These are phyloP conservation scores for Apantesis nais DNA, from an alignment of 2,888 invertebrate species.

Conservation along the genomic window DNA sequence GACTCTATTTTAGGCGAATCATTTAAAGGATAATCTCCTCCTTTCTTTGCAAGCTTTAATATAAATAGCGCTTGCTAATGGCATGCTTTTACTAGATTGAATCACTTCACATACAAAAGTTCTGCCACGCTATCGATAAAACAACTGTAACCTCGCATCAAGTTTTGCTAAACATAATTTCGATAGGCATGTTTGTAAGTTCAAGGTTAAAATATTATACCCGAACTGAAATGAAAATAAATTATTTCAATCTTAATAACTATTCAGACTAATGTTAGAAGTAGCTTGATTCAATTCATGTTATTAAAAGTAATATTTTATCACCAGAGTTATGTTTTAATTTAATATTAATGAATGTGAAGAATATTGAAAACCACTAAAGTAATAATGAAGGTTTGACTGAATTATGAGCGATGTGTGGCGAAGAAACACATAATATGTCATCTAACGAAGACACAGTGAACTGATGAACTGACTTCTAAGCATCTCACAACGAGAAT, in stretches of 20 bases:
- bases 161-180: slow-evolving; percentile 7
- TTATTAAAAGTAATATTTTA: too few species aligned
- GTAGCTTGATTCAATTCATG: not conserved
- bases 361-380: not conserved
- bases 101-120: slow-evolving; percentile 34
- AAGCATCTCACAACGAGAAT: not conserved
- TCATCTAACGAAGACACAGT: not conserved
- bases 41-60: slow-evolving; percentile 24
- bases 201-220: slow-evolving; percentile 12
- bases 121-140: slow-evolving; percentile 3
- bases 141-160: slow-evolving; percentile 4
- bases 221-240: not conserved
- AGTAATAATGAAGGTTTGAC: not conserved
- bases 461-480: not conserved
- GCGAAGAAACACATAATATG: not conserved
- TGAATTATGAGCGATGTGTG: not conserved
- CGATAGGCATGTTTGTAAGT: slow-evolving; percentile 8
- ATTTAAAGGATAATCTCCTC: slow-evolving; percentile 36
- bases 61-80: slow-evolving; percentile 22
- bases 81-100: slow-evolving; percentile 49
- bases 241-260: not conserved
- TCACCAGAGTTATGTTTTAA: not conserved
- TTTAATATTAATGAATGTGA: not conserved
- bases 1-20: slow-evolving; percentile 44
- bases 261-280: not conserved